phyloP scores from a whole-genome alignment of 2,888 invertebrate species.

The Odontothrips loti region DNA sequence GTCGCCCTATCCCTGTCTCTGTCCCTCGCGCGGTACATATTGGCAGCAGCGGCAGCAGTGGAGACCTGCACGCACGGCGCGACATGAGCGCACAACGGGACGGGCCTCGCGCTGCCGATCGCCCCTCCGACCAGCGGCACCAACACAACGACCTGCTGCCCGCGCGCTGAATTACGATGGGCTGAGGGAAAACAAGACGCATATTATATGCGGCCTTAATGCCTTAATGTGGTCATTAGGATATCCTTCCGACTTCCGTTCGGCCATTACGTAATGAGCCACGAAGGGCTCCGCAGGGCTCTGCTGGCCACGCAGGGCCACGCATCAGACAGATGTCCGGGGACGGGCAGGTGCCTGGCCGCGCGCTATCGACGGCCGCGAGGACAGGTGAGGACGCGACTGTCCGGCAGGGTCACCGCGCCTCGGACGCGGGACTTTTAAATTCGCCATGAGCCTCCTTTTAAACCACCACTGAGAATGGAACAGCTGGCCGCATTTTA shows the following conservation, averaged over 20 bases:
- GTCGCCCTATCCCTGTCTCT: neutral
- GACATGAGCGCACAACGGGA: neutral
- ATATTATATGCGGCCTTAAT: conserved; percentile 2
- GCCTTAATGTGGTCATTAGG: conserved; percentile 11
- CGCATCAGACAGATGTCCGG: no score
- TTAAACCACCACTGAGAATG: no score
- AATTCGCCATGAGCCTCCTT: no score
- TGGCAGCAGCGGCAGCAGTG: neutral
- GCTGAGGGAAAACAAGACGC: neutral
- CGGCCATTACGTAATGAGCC: neutral
- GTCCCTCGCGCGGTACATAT: neutral
- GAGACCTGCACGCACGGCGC: conserved; percentile 2
- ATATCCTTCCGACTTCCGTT: conserved; percentile 20
- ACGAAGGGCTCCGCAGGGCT: no score
- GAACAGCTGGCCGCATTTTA: no score
- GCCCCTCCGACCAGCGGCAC: neutral
- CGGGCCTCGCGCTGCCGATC: no score
- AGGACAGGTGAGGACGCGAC: no score
- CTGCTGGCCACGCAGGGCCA: no score
- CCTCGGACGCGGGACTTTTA: no score
- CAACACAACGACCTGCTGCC: neutral
- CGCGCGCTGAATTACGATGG: neutral
- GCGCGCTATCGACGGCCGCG: no score
- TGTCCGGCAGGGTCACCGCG: no score
- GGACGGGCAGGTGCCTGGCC: no score